These are phyloP conservation scores for Sialia sialis DNA, from an alignment of 2,113 vertebrate genomes.

Conservation along the genomic window DNA sequence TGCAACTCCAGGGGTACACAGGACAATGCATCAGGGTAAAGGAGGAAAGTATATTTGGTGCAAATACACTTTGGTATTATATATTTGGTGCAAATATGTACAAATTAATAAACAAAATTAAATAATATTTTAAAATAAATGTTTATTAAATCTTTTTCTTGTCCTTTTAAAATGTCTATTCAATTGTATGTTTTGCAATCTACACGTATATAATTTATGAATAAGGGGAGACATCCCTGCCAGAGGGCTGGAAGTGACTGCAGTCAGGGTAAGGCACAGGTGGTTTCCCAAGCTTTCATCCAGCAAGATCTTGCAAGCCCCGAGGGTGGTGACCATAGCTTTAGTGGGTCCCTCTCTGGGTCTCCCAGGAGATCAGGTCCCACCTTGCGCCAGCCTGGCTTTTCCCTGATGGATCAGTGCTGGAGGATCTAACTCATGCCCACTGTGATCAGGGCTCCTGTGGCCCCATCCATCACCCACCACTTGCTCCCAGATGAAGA, in stretches of 20 bases:
- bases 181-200: not conserved
- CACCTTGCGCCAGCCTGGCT: not conserved
- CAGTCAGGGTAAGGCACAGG: not conserved
- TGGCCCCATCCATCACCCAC: not conserved
- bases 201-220: not conserved
- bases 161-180: not conserved
- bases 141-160: not conserved
- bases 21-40: not conserved
- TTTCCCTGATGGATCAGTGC: not conserved
- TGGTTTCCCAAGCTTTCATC: not conserved
- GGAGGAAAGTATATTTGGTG: not conserved
- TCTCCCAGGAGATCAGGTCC: not conserved
- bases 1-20: not conserved
- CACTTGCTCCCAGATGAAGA: not conserved
- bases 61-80: not conserved
- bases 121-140: not conserved
- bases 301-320: not conserved
- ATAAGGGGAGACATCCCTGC: not conserved
- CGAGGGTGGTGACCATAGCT: not conserved
- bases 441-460: accelerated
- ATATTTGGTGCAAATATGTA: not conserved
- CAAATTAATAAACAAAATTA: not conserved
- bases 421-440: not conserved
- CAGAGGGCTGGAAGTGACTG: not conserved
- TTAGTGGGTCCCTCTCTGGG: not conserved